A percentile compares a stretch with the other conserved stretches of the same genome.
phyloP scores from a whole-genome alignment of 2,797 vertebrate genomes.

The Otus scops region DNA sequence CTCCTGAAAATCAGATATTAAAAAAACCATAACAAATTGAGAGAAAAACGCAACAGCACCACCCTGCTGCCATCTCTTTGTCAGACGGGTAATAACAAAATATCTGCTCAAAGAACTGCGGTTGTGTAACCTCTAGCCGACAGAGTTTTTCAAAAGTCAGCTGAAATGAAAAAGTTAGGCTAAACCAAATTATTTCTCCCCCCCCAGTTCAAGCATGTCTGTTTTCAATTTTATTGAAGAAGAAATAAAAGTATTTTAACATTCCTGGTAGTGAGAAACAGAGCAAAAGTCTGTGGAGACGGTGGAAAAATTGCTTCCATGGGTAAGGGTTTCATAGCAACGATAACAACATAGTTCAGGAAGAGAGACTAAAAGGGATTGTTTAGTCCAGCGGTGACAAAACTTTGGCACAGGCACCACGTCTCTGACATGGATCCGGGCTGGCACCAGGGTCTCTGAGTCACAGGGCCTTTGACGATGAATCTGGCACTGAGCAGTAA shows the following conservation, averaged over 20 bases:
- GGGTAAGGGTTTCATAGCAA: conserved; percentile 13
- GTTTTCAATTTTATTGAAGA: background rate
- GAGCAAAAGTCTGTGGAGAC: background rate
- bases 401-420: background rate
- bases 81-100: background rate
- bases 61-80: conserved; percentile 57
- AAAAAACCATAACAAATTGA: background rate
- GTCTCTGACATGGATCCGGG: background rate
- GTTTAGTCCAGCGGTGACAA: background rate
- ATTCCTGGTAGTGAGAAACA: background rate
- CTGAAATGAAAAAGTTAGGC: background rate
- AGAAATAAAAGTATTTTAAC: background rate
- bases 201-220: background rate
- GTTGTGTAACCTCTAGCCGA: background rate
- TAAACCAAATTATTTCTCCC: background rate
- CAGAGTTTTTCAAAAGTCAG: background rate
- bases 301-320: conserved; percentile 12
- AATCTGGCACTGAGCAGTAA: background rate
- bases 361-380: background rate
- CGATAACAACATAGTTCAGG: background rate
- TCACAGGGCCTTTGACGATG: background rate
- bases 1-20: background rate
- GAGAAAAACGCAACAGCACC: conserved; percentile 51
- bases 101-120: background rate
- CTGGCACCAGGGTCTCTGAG: background rate